Conservation (phyloP, 2,888 invertebrate species). For the Eupithecia abbreviata region DNA sequence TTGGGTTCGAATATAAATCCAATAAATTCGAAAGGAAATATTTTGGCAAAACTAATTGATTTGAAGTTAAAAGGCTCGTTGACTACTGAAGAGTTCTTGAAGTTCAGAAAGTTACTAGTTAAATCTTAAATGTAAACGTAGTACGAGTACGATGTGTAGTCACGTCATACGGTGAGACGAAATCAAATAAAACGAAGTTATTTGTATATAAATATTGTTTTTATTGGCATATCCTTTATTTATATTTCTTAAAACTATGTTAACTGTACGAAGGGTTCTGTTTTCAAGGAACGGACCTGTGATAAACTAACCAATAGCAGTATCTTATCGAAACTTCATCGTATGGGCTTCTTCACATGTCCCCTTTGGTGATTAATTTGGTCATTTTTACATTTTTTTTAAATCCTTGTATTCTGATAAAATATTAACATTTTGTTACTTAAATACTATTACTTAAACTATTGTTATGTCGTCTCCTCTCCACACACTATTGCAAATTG, state of each 20-base stretch:
- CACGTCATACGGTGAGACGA: neutral
- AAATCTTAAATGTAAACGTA: slow-evolving; percentile 29
- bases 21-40: slow-evolving; percentile 45
- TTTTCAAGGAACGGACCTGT: neutral
- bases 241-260: neutral
- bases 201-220: neutral
- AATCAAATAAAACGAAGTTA: neutral
- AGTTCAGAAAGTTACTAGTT: slow-evolving; percentile 59
- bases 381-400: neutral
- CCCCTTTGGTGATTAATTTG: neutral
- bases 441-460: no score
- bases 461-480: neutral
- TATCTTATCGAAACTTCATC: neutral
- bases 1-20: slow-evolving; percentile 52
- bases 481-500: neutral
- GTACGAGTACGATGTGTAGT: neutral
- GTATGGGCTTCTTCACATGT: neutral
- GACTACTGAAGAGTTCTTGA: slow-evolving; percentile 57
- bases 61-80: slow-evolving; percentile 60
- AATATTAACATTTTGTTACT: no score
- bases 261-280: neutral
- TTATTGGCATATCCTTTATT: neutral
- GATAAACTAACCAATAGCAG: neutral
- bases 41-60: slow-evolving; percentile 56
- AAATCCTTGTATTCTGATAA: no score